Evolutionary conservation across 2,113 vertebrate species (phyloP).

Genomic region (Corythornis cristatus): DNA sequence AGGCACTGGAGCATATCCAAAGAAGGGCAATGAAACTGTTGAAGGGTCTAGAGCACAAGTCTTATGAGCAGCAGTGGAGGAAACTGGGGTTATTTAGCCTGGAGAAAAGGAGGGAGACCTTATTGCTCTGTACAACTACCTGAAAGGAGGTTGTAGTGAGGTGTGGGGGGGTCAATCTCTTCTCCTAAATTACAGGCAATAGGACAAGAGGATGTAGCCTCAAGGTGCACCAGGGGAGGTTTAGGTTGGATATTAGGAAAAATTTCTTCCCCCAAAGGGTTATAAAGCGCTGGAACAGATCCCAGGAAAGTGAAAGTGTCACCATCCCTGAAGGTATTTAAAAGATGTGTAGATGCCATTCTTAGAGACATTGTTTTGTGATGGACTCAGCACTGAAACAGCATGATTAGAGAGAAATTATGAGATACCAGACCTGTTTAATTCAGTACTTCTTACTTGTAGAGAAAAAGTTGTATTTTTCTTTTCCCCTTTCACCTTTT

Average conservation of each 20-base stretch:
- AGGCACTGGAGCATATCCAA: too few species aligned
- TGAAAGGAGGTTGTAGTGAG: neutral
- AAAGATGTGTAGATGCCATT: neutral
- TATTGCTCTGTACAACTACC: neutral
- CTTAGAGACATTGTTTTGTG: neutral
- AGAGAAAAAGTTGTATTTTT: neutral
- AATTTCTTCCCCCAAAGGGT: neutral
- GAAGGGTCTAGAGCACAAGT: too few species aligned
- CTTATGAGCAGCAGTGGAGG: too few species aligned
- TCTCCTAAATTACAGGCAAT: neutral
- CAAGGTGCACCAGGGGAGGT: neutral
- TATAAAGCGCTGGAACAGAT: neutral
- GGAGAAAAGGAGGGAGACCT: neutral
- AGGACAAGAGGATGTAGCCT: neutral
- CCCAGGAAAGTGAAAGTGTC: neutral
- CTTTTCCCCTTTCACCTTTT: neutral
- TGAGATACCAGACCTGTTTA: neutral
- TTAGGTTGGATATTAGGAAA: neutral
- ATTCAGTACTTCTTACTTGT: neutral
- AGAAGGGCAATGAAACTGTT: too few species aligned
- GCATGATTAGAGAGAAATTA: neutral
- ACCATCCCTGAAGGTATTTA: neutral
- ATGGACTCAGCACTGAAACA: neutral
- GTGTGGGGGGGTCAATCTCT: neutral
- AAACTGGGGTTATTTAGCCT: neutral